These are phyloP conservation scores for Pelecanoides urinatrix DNA, from an alignment of 2,113 vertebrate genomes.

Conservation along the genomic window DNA sequence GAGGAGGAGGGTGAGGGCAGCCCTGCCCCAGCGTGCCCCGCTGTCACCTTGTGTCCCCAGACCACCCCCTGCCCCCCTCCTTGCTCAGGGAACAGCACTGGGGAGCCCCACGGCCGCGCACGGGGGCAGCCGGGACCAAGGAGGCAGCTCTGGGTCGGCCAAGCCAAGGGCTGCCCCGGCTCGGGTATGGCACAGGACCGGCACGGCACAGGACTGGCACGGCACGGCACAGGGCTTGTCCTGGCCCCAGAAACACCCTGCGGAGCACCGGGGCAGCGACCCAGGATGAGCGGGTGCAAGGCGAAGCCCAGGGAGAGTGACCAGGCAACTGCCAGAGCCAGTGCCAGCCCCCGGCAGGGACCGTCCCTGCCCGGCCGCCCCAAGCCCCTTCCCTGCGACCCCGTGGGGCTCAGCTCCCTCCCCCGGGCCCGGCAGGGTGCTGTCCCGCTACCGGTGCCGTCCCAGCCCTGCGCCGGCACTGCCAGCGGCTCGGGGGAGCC, in stretches of 20 bases:
- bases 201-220: accelerated
- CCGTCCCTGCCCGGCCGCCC: not conserved
- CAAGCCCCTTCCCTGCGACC: accelerated
- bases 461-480: accelerated
- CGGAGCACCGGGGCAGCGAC: not conserved
- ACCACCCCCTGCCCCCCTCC: not conserved
- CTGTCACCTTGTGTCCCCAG: accelerated
- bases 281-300: accelerated
- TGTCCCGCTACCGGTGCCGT: accelerated
- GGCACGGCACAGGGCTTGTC: accelerated
- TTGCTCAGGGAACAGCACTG: accelerated
- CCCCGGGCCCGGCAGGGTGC: not conserved
- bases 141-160: not conserved
- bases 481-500: not conserved
- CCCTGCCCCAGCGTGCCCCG: accelerated
- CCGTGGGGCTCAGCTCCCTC: accelerated
- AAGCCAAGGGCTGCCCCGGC: not conserved
- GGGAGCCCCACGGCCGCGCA: not conserved
- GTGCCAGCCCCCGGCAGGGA: not conserved
- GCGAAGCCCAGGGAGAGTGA: accelerated
- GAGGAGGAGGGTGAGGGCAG: not conserved
- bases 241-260: not conserved
- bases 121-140: not conserved
- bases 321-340: accelerated
- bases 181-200: not conserved